Base-by-base conservation (phyloP, 2,888 invertebrate species). In the Hydropsyche betteni region DNA sequence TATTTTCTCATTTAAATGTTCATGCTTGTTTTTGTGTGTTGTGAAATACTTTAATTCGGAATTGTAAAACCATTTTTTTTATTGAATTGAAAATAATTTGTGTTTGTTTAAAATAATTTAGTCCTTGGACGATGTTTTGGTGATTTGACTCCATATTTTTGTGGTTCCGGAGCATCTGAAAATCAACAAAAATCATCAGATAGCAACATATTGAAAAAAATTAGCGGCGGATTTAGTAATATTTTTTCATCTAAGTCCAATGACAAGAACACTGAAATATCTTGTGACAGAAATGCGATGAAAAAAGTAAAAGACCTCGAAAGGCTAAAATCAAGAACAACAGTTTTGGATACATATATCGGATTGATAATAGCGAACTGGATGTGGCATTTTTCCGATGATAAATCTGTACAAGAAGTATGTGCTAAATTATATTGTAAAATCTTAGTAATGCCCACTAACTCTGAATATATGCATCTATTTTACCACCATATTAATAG, bases 41-140 rank as follows among this genome's bases (percentile, higher is more conserved):
- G 24, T 24, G 24, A 24, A 24, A 24, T 24, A 24, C 24, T 24
- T 24, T 24, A 24, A 24, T 24, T 24, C 24, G 24, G 24, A 24
- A 24, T 24, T 24, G 24, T 24, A 24, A 24, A 24, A 24, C 24
- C 24, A 24, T 24, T 24, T 24, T 36, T 36, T 69, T 33, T n/a
- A 69, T 69, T 5, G 53, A 12, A 16, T 44, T 69, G 69, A 24
- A 24, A 24, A 24, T 71, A n/a, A 36, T 71, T 24, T 58, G 12
- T 71, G 33, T 71, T 55, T 16, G 5, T 10, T 7, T 14, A 68
- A 68, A 14, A 51, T 44, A 51, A 50, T 53, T 36, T 83, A 88
- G 88, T 87, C 83, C 83, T 88, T 83, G 84, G 81, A 81, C 86
- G 87, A 82, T 88, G 88, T 85, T 85, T 87, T 83, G 87, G 87